Evolutionary conservation across 1,140 invertebrate species (phyloP), one percentile per base, ranked within the genome.

Genomic region (Propsilocerus akamusi): DNA sequence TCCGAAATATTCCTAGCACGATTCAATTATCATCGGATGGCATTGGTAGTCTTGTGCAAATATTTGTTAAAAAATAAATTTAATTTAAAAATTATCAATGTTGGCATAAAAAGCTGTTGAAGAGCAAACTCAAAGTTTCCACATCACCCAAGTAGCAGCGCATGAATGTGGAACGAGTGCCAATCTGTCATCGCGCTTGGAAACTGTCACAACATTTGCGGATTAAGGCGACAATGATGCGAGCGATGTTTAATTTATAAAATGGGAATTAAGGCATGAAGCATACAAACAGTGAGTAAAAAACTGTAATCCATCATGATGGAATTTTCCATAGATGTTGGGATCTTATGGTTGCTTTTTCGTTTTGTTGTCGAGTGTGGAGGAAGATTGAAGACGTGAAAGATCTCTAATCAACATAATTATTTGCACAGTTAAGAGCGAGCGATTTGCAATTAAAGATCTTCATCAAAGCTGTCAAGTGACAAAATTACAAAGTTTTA

Each of bases 121-220:
- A 37, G 14, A 37, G 14, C 32, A 37, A 41, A n/a, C n/a, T n/a
- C 17, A 30, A 30, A 30, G 2, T 11, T n/a, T 11, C 10, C 28
- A 30, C 28, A 30, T 5, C n/a, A 41, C 34, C n/a, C n/a, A n/a
- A n/a, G n/a, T n/a, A 41, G 17, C 17, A 41, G 14, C 34, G 34
- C 34, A 41, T 41, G 34, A n/a, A 41, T 41, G 34, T 20, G 34
- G 34, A n/a, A n/a, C n/a, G n/a, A n/a, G n/a, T n/a, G n/a, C n/a
- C 34, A 41, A 41, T 41, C 34, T 41, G 34, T 41, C 34, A 41
- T 41, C 22, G 34, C 17, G 14, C 34, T 14, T 20, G 17, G 22
- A 41, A 41, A 20, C 34, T 41, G 34, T 41, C 34, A 41, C 34
- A 41, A 41, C 22, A 41, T 41, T n/a, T 41, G 34, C 34, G 34